Percentiles rank a stretch among this genome's conserved stretches.
These are phyloP conservation scores for Myripristis murdjan DNA, from an alignment of 2,797 vertebrate species.

Conservation along the genomic window DNA sequence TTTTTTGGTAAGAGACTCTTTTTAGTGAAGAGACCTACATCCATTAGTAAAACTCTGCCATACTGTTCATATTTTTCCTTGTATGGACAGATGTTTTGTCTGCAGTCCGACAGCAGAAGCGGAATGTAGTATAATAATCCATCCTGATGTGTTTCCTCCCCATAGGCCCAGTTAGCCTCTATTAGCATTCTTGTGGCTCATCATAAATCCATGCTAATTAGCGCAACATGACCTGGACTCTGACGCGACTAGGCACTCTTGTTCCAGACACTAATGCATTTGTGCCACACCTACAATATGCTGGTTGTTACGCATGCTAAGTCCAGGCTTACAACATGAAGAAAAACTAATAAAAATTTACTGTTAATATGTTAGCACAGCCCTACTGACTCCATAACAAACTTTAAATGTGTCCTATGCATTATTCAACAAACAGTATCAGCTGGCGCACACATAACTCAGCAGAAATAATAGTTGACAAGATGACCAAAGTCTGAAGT, in stretches of 20 bases:
- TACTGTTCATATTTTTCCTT: too few relatives aligned
- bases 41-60: not conserved
- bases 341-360: too few relatives aligned
- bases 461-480: not conserved
- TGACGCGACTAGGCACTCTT: not conserved
- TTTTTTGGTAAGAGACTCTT: not conserved
- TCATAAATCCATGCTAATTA: constrained; percentile 27
- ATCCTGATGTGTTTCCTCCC: not conserved
- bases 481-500: not conserved
- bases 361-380: too few relatives aligned
- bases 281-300: constrained; percentile 33
- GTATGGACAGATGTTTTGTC: not conserved
- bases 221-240: constrained; percentile 7
- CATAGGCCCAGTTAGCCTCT: not conserved
- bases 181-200: not conserved
- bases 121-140: not conserved
- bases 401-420: not conserved
- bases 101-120: not conserved
- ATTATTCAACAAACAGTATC: too few relatives aligned
- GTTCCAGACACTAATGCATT: not conserved
- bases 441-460: not conserved
- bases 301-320: not conserved
- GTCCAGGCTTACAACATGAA: not conserved
- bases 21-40: not conserved
- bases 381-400: too few relatives aligned